A percentile compares a stretch with the other conserved stretches of the same genome.
These are phyloP conservation scores for Caenorhabditis japonica DNA, from an alignment of 2,888 invertebrate species.

Conservation along the genomic window DNA sequence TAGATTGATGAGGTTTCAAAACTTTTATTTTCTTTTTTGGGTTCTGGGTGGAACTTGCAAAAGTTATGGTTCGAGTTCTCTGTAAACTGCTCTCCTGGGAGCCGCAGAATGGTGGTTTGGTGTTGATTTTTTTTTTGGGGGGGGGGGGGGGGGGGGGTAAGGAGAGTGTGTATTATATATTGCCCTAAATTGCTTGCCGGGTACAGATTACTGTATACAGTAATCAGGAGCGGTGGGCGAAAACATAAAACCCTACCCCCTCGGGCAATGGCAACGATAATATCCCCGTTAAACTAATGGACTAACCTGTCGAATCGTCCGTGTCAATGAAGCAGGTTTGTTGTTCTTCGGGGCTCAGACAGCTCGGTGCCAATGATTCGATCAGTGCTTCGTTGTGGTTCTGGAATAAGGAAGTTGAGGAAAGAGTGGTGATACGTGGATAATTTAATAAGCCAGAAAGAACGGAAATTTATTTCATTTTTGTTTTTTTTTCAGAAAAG, in stretches of 20 bases:
- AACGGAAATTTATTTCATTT: too few species aligned
- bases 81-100: conserved; percentile 31
- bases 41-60: too few species aligned
- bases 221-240: too few species aligned
- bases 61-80: conserved; percentile 42
- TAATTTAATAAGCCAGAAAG: too few species aligned
- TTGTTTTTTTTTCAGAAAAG: too few species aligned
- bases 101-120: background rate
- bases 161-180: too few species aligned
- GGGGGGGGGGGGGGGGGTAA: conserved; percentile 18
- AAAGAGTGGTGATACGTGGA: background rate
- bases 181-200: too few species aligned
- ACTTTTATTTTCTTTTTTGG: too few species aligned
- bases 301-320: conserved; percentile 53
- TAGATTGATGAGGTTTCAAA: too few species aligned
- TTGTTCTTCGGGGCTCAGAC: conserved; percentile 64
- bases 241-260: too few species aligned
- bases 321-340: conserved; percentile 65
- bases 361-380: conserved; percentile 64
- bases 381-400: conserved; percentile 63
- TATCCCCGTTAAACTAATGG: background rate
- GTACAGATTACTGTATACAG: too few species aligned
- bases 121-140: conserved; percentile 16
- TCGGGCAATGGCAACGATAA: too few species aligned
- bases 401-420: conserved; percentile 37